Conservation (phyloP, 1,140 invertebrate species). For the Bilobella aurantiaca region DNA sequence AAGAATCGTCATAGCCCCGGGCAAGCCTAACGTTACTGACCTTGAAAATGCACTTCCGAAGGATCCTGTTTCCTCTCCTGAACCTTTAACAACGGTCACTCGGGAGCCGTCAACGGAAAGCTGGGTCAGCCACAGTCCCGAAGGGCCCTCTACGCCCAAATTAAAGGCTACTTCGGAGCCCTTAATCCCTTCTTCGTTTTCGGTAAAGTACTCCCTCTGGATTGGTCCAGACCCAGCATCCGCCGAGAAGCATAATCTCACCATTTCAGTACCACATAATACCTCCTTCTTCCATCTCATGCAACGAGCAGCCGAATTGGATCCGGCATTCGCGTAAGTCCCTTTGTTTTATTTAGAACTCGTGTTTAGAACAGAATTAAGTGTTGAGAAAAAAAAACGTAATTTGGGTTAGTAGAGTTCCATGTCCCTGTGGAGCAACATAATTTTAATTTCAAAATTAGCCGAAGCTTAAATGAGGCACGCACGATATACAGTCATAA, state of each 20-base stretch:
- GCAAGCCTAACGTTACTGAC: no score
- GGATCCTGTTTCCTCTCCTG: background rate
- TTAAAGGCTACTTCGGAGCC: background rate
- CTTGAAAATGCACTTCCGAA: background rate
- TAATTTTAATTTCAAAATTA: no score
- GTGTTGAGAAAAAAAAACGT: no score
- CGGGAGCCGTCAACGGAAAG: no score
- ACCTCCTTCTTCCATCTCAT: constrained; percentile 75
- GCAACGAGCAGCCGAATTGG: constrained; percentile 67
- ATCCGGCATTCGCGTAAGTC: constrained; percentile 42
- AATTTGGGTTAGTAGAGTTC: no score
- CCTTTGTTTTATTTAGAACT: no score
- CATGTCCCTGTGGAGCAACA: no score
- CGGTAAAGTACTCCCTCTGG: constrained; percentile 73
- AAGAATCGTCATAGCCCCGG: background rate
- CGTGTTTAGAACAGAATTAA: no score
- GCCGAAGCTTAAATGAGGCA: no score
- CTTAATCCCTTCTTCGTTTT: constrained; percentile 34
- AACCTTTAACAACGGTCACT: background rate
- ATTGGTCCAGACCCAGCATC: constrained; percentile 60
- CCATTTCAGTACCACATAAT: constrained; percentile 55
- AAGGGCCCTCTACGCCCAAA: no score
- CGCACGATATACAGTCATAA: no score
- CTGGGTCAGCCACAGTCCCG: no score
- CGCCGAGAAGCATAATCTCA: constrained; percentile 59